A percentile compares a stretch with the other conserved stretches of the same genome.
These are phyloP conservation scores for Palloptera scutellata DNA, from an alignment of 2,888 invertebrate genomes.

Conservation along the genomic window DNA sequence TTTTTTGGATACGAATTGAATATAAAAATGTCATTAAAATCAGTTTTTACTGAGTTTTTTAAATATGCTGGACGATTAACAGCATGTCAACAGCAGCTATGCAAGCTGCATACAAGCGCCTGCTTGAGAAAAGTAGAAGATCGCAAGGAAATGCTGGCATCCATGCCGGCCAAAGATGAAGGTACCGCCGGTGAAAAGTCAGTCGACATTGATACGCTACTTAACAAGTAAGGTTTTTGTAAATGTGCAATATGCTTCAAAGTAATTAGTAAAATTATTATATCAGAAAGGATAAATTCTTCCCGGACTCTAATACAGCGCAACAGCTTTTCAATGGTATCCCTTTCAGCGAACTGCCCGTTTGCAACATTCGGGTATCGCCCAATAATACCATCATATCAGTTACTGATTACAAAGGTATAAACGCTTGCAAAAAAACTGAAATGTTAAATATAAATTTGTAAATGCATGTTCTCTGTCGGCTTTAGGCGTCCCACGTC, in stretches of 20 bases:
- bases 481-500: slow-evolving; percentile 67
- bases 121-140: slow-evolving; percentile 64
- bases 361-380: slow-evolving; percentile 82
- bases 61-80: slow-evolving; percentile 33
- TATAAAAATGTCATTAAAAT: slow-evolving; percentile 44
- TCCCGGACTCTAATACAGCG: slow-evolving; percentile 79
- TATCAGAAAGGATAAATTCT: slow-evolving; percentile 72
- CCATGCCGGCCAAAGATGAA: slow-evolving; percentile 71
- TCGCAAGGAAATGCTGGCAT: slow-evolving; percentile 67
- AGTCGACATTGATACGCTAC: slow-evolving; percentile 73
- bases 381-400: slow-evolving; percentile 89
- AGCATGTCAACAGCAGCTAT: slow-evolving; percentile 7
- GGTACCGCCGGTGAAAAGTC: slow-evolving; percentile 80
- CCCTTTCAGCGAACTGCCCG: slow-evolving; percentile 80
- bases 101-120: slow-evolving; percentile 48
- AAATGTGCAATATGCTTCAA: background rate
- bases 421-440: too few relatives aligned
- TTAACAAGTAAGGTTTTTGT: slow-evolving; percentile 67
- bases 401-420: slow-evolving; percentile 76
- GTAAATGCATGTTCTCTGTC: slow-evolving; percentile 1
- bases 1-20: slow-evolving; percentile 10
- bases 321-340: slow-evolving; percentile 77
- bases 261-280: background rate
- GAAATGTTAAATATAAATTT: too few relatives aligned
- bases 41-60: slow-evolving; percentile 40